A percentile compares a stretch with the other conserved stretches of the same genome.
Conservation (phyloP, 1,140 invertebrate species). For the Drosophila jambulina region DNA sequence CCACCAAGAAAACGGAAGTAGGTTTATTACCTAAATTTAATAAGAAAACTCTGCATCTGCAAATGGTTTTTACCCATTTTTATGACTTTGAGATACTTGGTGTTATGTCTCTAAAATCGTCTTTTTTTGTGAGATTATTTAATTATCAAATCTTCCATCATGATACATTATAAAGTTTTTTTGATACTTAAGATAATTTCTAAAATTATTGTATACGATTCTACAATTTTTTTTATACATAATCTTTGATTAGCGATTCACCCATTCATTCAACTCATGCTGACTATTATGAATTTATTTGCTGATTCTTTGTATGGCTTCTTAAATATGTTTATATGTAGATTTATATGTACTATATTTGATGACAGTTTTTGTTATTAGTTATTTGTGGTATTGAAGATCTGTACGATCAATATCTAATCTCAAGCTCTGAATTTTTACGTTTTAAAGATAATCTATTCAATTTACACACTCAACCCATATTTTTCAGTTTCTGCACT, state of each 20-base stretch:
- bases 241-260: neutral
- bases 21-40: neutral
- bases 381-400: neutral
- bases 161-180: too few relatives aligned
- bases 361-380: neutral
- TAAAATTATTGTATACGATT: neutral
- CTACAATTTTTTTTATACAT: neutral
- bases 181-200: neutral
- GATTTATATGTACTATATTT: too few relatives aligned
- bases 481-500: constrained; percentile 60
- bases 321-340: neutral
- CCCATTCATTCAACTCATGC: neutral
- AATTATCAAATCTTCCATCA: neutral
- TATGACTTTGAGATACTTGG: neutral
- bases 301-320: neutral
- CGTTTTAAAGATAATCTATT: too few relatives aligned
- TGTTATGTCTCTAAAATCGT: neutral
- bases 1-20: constrained; percentile 64
- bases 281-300: neutral
- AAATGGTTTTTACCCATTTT: neutral
- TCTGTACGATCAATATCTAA: neutral
- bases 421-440: neutral
- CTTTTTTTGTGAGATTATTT: neutral
- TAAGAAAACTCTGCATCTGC: neutral
- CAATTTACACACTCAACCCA: neutral